Evolutionary conservation across 2,888 invertebrate species (phyloP).

Genomic region (Oligia latruncula): DNA sequence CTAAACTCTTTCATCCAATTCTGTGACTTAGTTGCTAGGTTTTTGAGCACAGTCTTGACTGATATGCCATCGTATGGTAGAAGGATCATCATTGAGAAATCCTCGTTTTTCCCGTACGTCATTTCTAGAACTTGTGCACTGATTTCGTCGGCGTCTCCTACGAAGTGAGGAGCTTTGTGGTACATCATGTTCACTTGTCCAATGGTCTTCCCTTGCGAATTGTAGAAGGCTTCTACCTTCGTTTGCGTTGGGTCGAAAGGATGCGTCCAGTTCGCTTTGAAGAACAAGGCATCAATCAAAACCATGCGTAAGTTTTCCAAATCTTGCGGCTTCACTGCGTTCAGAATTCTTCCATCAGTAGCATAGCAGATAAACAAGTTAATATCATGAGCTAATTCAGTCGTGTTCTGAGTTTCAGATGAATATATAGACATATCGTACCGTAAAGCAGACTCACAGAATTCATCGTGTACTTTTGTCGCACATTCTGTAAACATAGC

Average conservation of each 20-base stretch:
- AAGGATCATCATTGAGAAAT: constrained; percentile 92
- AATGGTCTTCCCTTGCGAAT: constrained; percentile 88
- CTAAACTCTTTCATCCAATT: constrained; percentile 88
- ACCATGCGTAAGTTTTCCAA: constrained; percentile 88
- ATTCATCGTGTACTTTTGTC: constrained; percentile 81
- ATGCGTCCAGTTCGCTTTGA: constrained; percentile 93
- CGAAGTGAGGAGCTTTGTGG: constrained; percentile 90
- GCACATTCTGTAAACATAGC: constrained; percentile 81
- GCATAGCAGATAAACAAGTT: constrained; percentile 92
- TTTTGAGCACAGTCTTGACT: constrained; percentile 86
- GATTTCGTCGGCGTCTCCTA: constrained; percentile 87
- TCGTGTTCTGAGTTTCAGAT: constrained; percentile 89
- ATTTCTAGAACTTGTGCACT: constrained; percentile 92
- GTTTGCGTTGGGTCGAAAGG: constrained; percentile 91
- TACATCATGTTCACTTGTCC: constrained; percentile 94
- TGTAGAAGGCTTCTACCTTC: constrained; percentile 89
- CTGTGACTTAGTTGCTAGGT: constrained; percentile 85
- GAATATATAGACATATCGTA: constrained; percentile 90
- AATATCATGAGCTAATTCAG: constrained; percentile 89
- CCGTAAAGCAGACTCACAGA: constrained; percentile 80
- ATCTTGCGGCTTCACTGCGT: constrained; percentile 89
- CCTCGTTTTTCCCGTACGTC: constrained; percentile 91
- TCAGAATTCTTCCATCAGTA: constrained; percentile 92
- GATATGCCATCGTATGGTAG: constrained; percentile 91
- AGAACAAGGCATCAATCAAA: constrained; percentile 92